Conservation (phyloP, 1,140 invertebrate species). For the Eurosta solidaginis region DNA sequence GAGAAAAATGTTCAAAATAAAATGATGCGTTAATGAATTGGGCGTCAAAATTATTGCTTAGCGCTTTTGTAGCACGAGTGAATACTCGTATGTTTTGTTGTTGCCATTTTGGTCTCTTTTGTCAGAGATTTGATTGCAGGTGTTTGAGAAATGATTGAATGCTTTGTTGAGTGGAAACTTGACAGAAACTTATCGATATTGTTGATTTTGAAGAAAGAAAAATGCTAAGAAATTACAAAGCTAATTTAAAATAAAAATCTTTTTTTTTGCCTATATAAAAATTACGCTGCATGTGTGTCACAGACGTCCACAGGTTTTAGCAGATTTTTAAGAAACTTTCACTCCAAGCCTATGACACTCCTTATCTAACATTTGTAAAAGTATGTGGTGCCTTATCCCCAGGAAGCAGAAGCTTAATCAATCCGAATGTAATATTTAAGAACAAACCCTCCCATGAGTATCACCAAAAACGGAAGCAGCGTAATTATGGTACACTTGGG, state of each 20-base stretch:
- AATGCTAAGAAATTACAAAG: neutral
- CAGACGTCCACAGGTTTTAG: too few species aligned
- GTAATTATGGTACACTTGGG: too few species aligned
- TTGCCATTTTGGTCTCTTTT: neutral
- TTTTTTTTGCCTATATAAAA: neutral
- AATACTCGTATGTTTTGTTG: neutral
- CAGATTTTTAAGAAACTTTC: too few species aligned
- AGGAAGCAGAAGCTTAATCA: too few species aligned
- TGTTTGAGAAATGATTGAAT: neutral
- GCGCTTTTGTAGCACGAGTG: neutral
- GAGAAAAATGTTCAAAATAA: neutral
- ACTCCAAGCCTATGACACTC: too few species aligned
- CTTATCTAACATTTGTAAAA: too few species aligned
- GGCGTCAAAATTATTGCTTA: conserved; percentile 4
- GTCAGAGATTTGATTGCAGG: neutral
- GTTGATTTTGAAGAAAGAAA: neutral
- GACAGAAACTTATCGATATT: neutral
- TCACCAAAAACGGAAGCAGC: too few species aligned
- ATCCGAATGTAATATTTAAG: too few species aligned
- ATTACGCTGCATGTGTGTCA: too few species aligned
- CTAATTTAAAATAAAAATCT: neutral
- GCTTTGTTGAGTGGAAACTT: neutral
- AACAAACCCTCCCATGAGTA: too few species aligned
- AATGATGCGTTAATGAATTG: conserved; percentile 26
- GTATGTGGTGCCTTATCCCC: too few species aligned